Evolutionary conservation across 2,888 invertebrate species (phyloP).

Genomic region (Bruchidius siliquastri): DNA sequence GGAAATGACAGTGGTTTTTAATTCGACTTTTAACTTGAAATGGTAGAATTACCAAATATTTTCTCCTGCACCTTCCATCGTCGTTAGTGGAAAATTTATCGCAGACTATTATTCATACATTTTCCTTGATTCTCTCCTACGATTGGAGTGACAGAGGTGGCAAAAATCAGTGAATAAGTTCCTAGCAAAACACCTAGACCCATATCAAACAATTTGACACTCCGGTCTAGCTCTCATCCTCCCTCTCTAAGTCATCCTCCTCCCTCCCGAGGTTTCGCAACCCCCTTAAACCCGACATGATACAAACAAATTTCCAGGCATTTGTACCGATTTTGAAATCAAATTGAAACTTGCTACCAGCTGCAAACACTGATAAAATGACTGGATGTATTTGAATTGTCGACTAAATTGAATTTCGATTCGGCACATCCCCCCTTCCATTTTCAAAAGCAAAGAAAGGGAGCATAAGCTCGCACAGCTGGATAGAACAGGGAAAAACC

Average conservation of each 20-base stretch:
- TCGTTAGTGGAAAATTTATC: too few species aligned
- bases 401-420: neutral
- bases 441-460: neutral
- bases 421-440: neutral
- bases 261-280: neutral
- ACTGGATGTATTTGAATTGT: neutral
- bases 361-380: neutral
- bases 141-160: too few species aligned
- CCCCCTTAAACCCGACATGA: neutral
- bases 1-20: too few species aligned
- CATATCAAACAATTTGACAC: neutral
- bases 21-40: too few species aligned
- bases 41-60: too few species aligned
- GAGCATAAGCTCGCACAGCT: neutral
- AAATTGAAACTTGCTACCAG: neutral
- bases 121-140: too few species aligned
- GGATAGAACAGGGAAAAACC: neutral
- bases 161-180: too few species aligned
- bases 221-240: neutral
- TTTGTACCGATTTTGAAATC: neutral
- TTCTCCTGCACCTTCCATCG: too few species aligned
- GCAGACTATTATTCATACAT: too few species aligned
- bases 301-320: neutral
- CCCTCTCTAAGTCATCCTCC: neutral
- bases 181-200: neutral